Evolutionary conservation across 2,113 vertebrate genomes (phyloP).

Genomic region (Pteronura brasiliensis): DNA sequence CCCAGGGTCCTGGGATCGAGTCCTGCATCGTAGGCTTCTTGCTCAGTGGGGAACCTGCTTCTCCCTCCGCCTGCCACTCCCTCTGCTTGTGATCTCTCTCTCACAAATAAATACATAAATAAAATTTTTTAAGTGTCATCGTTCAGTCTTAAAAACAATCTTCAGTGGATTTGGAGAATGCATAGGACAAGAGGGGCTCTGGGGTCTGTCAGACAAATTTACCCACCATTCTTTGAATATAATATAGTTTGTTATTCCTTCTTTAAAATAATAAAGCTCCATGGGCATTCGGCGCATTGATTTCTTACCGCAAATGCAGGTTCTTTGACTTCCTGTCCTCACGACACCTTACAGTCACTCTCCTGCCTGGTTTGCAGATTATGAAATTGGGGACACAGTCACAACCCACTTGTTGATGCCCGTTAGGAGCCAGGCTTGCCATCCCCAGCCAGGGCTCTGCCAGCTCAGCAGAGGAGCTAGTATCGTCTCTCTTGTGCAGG

Average conservation of each 20-base stretch:
- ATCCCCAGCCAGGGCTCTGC: not conserved
- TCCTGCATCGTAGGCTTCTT: rapidly evolving
- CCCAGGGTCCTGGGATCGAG: not conserved
- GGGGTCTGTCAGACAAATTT: not conserved
- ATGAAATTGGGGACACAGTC: not conserved
- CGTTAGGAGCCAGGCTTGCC: not conserved
- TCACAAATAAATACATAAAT: not conserved
- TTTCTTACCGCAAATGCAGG: not conserved
- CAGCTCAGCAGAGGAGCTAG: not conserved
- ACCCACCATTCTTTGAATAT: not conserved
- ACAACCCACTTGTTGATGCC: no score
- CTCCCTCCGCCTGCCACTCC: not conserved
- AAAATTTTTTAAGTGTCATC: not conserved
- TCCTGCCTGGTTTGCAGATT: not conserved
- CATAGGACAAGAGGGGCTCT: not conserved
- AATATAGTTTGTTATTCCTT: not conserved
- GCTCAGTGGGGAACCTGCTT: not conserved
- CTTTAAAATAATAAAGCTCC: not conserved
- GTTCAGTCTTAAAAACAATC: not conserved
- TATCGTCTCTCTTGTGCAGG: not conserved
- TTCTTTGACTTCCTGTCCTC: not conserved
- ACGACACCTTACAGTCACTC: rapidly evolving
- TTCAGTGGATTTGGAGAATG: not conserved
- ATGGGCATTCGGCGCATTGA: not conserved
- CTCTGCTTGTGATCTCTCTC: not conserved